Evolutionary conservation across 2,888 invertebrate species (phyloP).

Genomic region (Tenthredo livida): DNA sequence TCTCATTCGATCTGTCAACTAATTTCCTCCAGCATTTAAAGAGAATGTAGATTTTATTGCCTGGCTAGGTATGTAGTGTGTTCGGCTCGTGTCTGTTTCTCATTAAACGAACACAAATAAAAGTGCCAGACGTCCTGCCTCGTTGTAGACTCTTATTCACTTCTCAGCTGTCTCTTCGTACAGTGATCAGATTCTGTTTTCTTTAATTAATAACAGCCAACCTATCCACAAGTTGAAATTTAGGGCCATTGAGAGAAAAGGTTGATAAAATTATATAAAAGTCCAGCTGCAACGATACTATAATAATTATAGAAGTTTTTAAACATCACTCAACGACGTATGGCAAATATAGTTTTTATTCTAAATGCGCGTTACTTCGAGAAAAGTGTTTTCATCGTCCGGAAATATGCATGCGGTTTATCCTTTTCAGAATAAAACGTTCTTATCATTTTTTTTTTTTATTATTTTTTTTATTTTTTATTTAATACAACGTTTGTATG

Average conservation of each 20-base stretch:
- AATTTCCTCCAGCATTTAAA: neutral
- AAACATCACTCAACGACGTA: too few species aligned
- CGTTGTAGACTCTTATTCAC: neutral
- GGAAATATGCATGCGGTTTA: too few species aligned
- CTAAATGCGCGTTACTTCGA: neutral
- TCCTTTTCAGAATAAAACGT: too few species aligned
- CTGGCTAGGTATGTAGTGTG: neutral
- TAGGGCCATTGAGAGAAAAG: neutral
- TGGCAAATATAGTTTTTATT: neutral
- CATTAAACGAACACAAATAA: neutral
- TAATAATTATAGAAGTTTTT: neutral
- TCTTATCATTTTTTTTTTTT: too few species aligned
- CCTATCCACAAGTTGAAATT: neutral
- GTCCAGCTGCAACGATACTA: neutral
- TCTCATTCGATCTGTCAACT: neutral
- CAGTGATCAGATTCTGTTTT: slow-evolving; percentile 11
- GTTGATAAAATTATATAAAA: neutral
- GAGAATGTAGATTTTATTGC: neutral
- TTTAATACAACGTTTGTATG: too few species aligned
- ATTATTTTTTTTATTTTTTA: too few species aligned
- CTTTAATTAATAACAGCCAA: neutral
- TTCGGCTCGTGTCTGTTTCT: neutral
- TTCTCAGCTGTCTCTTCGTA: neutral
- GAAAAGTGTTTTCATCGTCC: neutral
- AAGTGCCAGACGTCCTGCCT: neutral